Base-by-base conservation (phyloP, 2,113 vertebrate species). In the Gallinago undulata region DNA sequence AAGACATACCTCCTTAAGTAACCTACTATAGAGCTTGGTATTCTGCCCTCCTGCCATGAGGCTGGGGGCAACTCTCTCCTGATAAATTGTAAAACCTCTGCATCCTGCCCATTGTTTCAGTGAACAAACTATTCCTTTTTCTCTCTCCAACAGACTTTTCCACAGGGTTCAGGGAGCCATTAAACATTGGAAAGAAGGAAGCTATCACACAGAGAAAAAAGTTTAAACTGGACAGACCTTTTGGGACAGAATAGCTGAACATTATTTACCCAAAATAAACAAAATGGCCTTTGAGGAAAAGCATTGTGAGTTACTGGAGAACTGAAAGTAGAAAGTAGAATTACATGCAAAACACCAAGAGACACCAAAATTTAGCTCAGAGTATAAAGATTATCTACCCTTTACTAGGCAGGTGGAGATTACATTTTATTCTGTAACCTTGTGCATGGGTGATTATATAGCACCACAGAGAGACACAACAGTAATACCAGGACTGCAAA, bases 401-500 rank as follows among this genome's bases (percentile, higher is more conserved):
- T 53, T 75, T 47, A 43, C 27, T 67, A 63, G 56, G 47, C 0
- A 6, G 17, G 39, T 75, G 73, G 66, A 70, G 48, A 94, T 84
- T 95, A 31, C 69, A 67, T 68, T 96, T 87, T 51, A 57, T 41
- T 94, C 56, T 90, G 10, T 94, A 84, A 93, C 18, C 63, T 84
- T 28, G 43, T 66, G 15, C 59, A 68, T 90, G 67, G 78, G 64
- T 93, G 74, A 96, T 95, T 96, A 95, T 83, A 81, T 28, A 57
- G 37, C 27, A 92, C 55, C 70, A 67, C 41, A 45, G 37, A 88
- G 66, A 90, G 86, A 66, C 62, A 91, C 51, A 83, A 92, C 79
- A 81, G 68, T 80, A 95, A 93, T 67, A 93, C 92, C 24, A 75
- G 12, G 72, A 84, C 72, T 94, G 57, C 76, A 82, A 96, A 53